Evolutionary conservation across 37 sponge, comb jelly and placozoan species (phyloP).

Genomic region (Ianthella basta): DNA sequence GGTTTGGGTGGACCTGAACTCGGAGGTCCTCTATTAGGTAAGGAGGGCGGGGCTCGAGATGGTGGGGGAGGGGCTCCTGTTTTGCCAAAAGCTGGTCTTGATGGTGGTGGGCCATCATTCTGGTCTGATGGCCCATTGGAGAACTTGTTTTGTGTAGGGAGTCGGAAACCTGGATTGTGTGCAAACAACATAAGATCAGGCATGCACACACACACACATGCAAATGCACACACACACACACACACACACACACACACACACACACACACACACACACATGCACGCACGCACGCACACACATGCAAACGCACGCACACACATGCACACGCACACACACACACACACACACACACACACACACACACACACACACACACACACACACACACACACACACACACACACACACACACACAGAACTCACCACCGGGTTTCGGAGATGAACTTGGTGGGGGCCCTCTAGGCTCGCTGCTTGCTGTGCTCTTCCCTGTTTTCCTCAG

Average conservation of each 20-base stretch:
- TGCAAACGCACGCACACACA: background rate
- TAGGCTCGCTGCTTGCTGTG: background rate
- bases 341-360: no score
- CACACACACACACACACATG: conserved; percentile 29
- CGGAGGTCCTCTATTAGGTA: background rate
- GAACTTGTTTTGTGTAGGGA: background rate
- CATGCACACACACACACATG: background rate
- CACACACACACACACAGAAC: conserved; percentile 8
- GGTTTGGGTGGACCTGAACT: background rate
- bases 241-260: background rate
- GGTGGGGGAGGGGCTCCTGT: conserved; percentile 23
- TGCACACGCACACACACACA: background rate
- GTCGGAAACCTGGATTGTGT: background rate
- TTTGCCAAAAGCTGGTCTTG: background rate
- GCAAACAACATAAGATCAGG: background rate
- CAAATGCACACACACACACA: background rate
- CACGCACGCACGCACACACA: conserved; percentile 19
- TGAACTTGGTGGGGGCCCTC: no score
- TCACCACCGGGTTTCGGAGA: no score
- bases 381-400: conserved; percentile 34
- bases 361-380: conserved; percentile 29
- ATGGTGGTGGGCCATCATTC: background rate
- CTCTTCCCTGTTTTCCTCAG: conserved; percentile 47
- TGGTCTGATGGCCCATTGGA: background rate
- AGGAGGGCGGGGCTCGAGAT: conserved; percentile 2